phyloP scores from a whole-genome alignment of 2,797 vertebrate genomes.

The Alfaro cultratus region DNA sequence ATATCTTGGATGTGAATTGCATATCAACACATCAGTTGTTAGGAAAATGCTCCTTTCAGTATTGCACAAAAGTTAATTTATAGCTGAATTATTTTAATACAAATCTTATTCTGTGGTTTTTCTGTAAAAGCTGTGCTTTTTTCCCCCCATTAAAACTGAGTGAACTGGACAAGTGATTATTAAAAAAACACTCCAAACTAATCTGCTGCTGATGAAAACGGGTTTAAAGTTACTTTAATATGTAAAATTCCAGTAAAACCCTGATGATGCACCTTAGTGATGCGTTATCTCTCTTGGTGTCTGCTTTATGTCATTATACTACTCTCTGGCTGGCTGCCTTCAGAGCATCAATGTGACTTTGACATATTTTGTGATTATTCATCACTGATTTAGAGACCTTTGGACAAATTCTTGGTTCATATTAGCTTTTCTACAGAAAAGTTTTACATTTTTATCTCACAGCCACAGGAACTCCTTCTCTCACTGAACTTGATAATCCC shows the following conservation, averaged over 20 bases:
- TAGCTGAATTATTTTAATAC: background rate
- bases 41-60: too few species aligned
- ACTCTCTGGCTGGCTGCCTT: background rate
- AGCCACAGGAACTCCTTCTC: slow-evolving; percentile 1
- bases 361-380: background rate
- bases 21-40: background rate
- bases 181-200: background rate
- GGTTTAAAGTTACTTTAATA: background rate
- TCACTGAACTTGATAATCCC: slow-evolving; percentile 9
- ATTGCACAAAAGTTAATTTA: background rate
- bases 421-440: background rate
- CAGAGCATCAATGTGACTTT: background rate
- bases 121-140: too few species aligned
- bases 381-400: background rate
- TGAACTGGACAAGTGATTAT: background rate
- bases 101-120: background rate
- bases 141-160: background rate
- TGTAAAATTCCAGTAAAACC: background rate
- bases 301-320: background rate
- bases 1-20: background rate
- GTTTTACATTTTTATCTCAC: background rate
- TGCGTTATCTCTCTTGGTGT: background rate
- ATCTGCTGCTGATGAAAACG: background rate
- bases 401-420: background rate
- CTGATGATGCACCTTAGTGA: background rate